Conservation (phyloP, 2,888 invertebrate genomes). For the Heliconius hortense region DNA sequence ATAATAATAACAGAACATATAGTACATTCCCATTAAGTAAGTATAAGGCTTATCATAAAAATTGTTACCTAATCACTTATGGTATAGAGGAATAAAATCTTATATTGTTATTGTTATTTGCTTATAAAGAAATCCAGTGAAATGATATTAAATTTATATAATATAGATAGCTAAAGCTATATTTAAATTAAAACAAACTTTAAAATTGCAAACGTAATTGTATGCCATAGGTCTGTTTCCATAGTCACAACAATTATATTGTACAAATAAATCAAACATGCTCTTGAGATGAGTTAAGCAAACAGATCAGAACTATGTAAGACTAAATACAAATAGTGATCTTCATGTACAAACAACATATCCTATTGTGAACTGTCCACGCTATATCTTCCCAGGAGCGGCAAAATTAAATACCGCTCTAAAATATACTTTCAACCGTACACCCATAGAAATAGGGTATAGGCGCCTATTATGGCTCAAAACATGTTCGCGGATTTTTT, state of each 20-base stretch:
- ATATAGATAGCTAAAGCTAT: background rate
- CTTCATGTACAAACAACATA: conserved; percentile 68
- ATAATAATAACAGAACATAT: background rate
- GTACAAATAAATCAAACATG: conserved; percentile 35
- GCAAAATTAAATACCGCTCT: conserved; percentile 45
- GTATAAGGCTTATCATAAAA: no score
- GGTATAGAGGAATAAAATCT: background rate
- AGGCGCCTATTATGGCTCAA: conserved; percentile 42
- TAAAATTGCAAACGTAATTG: conserved; percentile 1
- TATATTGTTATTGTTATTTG: no score
- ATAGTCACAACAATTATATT: conserved; percentile 47
- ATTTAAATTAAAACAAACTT: background rate
- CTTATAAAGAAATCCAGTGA: no score
- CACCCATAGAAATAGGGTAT: conserved; percentile 47
- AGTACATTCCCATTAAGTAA: background rate
- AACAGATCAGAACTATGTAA: conserved; percentile 63
- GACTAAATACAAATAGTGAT: conserved; percentile 63
- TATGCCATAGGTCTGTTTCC: background rate
- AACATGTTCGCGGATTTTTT: conserved; percentile 52
- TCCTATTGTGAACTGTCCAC: conserved; percentile 71
- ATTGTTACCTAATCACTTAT: background rate
- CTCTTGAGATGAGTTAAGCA: conserved; percentile 61
- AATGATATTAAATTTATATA: no score
- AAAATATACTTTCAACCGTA: conserved; percentile 49
- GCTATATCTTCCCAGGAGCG: conserved; percentile 65